Percentiles rank a stretch among this genome's conserved stretches.
Conservation (phyloP, 2,797 vertebrate genomes). For the Acanthiza pusilla region DNA sequence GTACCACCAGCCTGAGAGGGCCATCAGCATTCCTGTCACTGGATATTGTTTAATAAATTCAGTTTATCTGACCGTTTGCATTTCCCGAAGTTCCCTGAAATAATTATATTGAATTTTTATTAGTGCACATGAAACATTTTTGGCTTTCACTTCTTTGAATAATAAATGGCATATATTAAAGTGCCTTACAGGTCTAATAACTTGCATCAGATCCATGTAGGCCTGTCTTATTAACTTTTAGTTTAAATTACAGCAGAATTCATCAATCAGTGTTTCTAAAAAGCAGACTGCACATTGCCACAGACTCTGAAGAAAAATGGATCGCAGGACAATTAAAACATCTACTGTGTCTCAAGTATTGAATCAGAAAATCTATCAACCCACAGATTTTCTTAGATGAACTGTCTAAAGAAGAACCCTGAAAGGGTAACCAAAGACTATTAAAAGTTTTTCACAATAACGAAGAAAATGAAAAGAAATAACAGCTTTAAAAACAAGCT, state of each 20-base stretch:
- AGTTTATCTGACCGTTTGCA: slow-evolving; percentile 2
- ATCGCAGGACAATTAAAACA: slow-evolving; percentile 29
- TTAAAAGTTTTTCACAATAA: background rate
- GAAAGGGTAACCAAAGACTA: background rate
- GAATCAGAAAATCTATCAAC: slow-evolving; percentile 12
- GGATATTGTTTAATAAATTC: slow-evolving; percentile 14
- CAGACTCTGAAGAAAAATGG: slow-evolving; percentile 11
- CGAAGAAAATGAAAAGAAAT: background rate
- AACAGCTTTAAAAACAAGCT: background rate
- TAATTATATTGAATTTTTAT: slow-evolving; percentile 60
- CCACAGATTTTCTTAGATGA: background rate
- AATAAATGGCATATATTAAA: slow-evolving; percentile 48
- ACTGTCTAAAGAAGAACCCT: background rate
- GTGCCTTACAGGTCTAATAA: slow-evolving; percentile 42
- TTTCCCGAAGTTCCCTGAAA: slow-evolving; percentile 47
- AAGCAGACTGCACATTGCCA: background rate
- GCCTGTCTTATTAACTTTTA: slow-evolving; percentile 54
- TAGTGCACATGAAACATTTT: slow-evolving; percentile 53
- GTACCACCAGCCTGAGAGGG: background rate
- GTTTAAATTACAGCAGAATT: slow-evolving; percentile 52
- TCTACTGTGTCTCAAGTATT: background rate
- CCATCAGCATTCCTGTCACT: slow-evolving; percentile 6
- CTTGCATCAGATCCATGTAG: slow-evolving; percentile 17
- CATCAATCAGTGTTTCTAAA: slow-evolving; percentile 43
- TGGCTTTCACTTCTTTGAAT: slow-evolving; percentile 51